Percentiles rank a stretch among this genome's conserved stretches.
These are phyloP conservation scores for Allenopithecus nigroviridis DNA, from an alignment of 2,797 vertebrate species.

Conservation along the genomic window DNA sequence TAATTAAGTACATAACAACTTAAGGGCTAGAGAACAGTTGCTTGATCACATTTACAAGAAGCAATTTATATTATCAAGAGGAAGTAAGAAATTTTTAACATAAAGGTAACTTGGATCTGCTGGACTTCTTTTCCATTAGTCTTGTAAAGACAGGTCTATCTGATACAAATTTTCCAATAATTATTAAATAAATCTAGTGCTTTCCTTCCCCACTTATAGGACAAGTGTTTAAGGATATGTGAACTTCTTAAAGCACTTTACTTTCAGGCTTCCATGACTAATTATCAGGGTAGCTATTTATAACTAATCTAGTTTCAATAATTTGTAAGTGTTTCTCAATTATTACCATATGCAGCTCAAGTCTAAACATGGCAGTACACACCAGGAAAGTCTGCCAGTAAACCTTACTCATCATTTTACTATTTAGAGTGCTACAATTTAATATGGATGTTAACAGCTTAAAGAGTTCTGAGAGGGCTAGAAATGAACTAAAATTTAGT, in stretches of 20 bases:
- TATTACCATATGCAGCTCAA: conserved; percentile 36
- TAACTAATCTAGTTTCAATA: neutral
- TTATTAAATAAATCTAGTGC: neutral
- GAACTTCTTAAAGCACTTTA: conserved; percentile 31
- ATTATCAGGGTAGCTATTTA: conserved; percentile 2
- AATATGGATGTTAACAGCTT: conserved; percentile 8
- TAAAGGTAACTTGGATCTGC: conserved; percentile 37
- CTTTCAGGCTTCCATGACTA: neutral
- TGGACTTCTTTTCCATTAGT: conserved; percentile 39
- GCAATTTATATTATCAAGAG: conserved; percentile 35
- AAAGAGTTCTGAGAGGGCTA: neutral
- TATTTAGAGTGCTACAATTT: conserved; percentile 33
- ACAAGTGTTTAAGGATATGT: conserved; percentile 3
- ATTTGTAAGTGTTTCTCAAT: conserved; percentile 37
- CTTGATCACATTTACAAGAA: conserved; percentile 58
- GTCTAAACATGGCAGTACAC: neutral
- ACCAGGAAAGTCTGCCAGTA: conserved; percentile 40
- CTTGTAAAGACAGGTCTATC: conserved; percentile 25
- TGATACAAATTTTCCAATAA: neutral
- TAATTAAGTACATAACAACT: conserved; percentile 18
- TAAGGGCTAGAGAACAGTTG: conserved; percentile 37
- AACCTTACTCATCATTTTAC: conserved; percentile 16
- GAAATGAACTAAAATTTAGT: neutral
- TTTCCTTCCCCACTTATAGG: neutral
- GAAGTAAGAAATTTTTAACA: conserved; percentile 66